phyloP scores from a whole-genome alignment of 2,888 invertebrate genomes.

The Eilema caniola region DNA sequence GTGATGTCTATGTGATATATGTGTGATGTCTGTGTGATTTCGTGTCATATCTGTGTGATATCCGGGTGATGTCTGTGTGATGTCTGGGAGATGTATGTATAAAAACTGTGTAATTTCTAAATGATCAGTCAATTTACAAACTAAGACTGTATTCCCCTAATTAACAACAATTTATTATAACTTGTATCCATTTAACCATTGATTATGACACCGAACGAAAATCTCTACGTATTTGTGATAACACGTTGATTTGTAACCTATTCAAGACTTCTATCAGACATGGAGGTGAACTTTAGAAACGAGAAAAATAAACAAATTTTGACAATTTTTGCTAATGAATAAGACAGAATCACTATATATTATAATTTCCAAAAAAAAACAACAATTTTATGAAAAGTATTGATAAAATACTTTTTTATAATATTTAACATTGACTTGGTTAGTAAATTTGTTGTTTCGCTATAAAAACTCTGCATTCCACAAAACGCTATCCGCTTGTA shows the following conservation, averaged over 20 bases:
- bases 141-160: conserved; percentile 34
- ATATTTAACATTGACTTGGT: not conserved
- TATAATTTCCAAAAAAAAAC: not conserved
- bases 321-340: not conserved
- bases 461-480: conserved; percentile 5
- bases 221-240: conserved; percentile 42
- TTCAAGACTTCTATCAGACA: conserved; percentile 31
- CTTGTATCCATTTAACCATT: conserved; percentile 30
- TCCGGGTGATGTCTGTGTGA: not conserved
- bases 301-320: not conserved
- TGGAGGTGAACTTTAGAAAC: conserved; percentile 21
- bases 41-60: not conserved
- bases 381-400: too few relatives aligned
- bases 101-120: too few relatives aligned
- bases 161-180: conserved; percentile 38
- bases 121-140: conserved; percentile 2
- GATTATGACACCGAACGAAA: conserved; percentile 29
- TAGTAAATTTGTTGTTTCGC: not conserved
- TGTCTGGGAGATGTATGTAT: not conserved
- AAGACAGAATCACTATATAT: too few relatives aligned
- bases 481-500: conserved; percentile 1
- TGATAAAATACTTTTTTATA: not conserved
- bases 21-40: too few relatives aligned
- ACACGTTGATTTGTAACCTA: conserved; percentile 25
- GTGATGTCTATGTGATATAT: too few relatives aligned